Evolutionary conservation across 2,113 vertebrate genomes (phyloP).

Genomic region (Xiphophorus couchianus): DNA sequence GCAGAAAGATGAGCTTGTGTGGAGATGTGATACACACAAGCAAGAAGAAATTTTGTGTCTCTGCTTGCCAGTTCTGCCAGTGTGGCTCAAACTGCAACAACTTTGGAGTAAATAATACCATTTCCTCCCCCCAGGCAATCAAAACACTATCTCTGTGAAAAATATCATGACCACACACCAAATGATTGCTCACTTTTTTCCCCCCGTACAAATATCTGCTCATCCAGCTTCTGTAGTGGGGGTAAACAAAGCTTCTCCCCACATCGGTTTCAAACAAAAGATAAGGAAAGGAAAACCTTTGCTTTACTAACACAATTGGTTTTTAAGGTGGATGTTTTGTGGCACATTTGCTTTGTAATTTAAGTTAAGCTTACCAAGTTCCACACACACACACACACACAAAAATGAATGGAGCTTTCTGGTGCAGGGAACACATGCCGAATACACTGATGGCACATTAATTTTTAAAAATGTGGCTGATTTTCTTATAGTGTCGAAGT

Average conservation of each 20-base stretch:
- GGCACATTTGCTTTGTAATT: not conserved
- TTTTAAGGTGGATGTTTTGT: not conserved
- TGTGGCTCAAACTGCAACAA: slow-evolving; percentile 56
- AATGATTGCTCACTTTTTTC: slow-evolving; percentile 67
- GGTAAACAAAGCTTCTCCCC: slow-evolving; percentile 41
- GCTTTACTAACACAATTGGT: not conserved
- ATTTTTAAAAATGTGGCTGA: too few species aligned
- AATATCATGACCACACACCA: slow-evolving; percentile 63
- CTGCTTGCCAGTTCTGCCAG: slow-evolving; percentile 55
- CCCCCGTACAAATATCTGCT: slow-evolving; percentile 33
- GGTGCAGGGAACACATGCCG: too few species aligned
- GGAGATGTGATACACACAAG: slow-evolving; percentile 19
- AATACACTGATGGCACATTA: too few species aligned
- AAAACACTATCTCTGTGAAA: slow-evolving; percentile 77
- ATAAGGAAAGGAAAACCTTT: slow-evolving; percentile 7
- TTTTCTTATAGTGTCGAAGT: too few species aligned
- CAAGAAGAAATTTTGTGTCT: slow-evolving; percentile 56
- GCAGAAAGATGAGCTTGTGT: slow-evolving; percentile 24
- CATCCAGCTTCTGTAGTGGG: slow-evolving; percentile 20
- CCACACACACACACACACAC: not conserved
- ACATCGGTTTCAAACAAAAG: slow-evolving; percentile 45
- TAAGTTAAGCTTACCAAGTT: not conserved
- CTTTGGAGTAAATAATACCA: slow-evolving; percentile 73
- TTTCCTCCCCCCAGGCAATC: slow-evolving; percentile 74
- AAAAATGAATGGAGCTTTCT: not conserved